Evolutionary conservation across 37 sponge, comb jelly and placozoan species (phyloP).

Genomic region (Theonella swinhoei): DNA sequence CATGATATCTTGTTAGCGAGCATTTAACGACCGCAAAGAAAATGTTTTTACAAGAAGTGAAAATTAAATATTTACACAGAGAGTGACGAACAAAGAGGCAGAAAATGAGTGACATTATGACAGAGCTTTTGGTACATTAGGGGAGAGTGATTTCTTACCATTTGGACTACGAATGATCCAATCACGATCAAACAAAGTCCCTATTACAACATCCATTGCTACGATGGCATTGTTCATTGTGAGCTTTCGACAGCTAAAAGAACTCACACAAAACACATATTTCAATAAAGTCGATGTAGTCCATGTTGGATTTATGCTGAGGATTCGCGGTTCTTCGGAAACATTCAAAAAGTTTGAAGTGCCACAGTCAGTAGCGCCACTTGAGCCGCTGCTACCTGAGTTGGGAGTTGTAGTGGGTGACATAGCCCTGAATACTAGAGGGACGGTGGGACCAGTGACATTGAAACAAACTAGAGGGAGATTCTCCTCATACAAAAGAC

Average conservation of each 20-base stretch:
- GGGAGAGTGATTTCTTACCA: not conserved
- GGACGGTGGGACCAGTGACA: slow-evolving; percentile 68
- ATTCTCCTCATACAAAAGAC: slow-evolving; percentile 5
- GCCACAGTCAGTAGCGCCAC: not conserved
- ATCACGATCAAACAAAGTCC: not conserved
- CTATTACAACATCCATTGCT: not conserved
- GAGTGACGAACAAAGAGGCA: no score
- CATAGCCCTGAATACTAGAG: slow-evolving; percentile 32
- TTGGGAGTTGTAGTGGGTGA: no score
- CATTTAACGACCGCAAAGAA: no score
- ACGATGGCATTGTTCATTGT: not conserved
- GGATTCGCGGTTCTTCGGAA: slow-evolving; percentile 20
- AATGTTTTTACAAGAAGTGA: no score
- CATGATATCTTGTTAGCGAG: no score
- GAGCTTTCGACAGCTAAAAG: slow-evolving; percentile 41
- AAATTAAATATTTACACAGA: no score
- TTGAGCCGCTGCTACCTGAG: not conserved
- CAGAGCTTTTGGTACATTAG: no score
- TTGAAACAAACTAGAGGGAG: slow-evolving; percentile 43
- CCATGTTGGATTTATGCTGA: slow-evolving; percentile 68
- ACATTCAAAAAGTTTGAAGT: slow-evolving; percentile 24
- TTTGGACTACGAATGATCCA: not conserved
- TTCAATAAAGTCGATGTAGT: slow-evolving; percentile 41
- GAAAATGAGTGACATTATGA: no score
- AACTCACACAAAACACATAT: slow-evolving; percentile 57